Conservation (phyloP, 1,140 invertebrate genomes). For the Drosophila watanabei region DNA sequence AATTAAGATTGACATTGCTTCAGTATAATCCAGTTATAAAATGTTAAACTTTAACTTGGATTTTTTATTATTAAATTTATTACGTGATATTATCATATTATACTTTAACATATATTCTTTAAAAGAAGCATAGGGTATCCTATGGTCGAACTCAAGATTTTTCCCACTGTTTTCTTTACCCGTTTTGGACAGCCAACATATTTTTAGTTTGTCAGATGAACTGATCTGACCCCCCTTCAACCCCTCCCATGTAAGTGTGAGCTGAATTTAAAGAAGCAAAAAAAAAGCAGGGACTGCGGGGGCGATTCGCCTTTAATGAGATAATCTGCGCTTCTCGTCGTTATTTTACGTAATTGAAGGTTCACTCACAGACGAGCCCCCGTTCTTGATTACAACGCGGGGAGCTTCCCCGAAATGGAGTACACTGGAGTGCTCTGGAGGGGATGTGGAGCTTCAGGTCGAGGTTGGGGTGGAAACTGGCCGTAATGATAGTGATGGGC, state of each 20-base stretch:
- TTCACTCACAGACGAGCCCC: conserved; percentile 66
- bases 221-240: conserved; percentile 16
- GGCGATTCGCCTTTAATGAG: conserved; percentile 73
- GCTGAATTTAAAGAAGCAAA: conserved; percentile 71
- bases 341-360: conserved; percentile 83
- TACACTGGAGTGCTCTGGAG: conserved; percentile 9
- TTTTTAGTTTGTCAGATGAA: conserved; percentile 58
- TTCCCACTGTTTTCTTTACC: neutral
- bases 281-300: neutral
- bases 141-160: neutral
- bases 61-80: too few relatives aligned
- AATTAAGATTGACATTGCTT: neutral
- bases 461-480: conserved; percentile 34
- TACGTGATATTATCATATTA: too few relatives aligned
- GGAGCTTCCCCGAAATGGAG: neutral
- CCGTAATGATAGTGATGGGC: conserved; percentile 54
- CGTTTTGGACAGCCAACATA: conserved; percentile 15
- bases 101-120: neutral
- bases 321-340: conserved; percentile 74
- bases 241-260: conserved; percentile 45
- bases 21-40: neutral
- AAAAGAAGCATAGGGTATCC: neutral
- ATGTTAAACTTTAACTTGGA: too few relatives aligned
- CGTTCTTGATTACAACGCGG: conserved; percentile 20
- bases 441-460: neutral